A percentile compares a stretch with the other conserved stretches of the same genome.
Evolutionary conservation across 1,140 invertebrate species (phyloP).

Genomic region (Paraescarpia echinospica): DNA sequence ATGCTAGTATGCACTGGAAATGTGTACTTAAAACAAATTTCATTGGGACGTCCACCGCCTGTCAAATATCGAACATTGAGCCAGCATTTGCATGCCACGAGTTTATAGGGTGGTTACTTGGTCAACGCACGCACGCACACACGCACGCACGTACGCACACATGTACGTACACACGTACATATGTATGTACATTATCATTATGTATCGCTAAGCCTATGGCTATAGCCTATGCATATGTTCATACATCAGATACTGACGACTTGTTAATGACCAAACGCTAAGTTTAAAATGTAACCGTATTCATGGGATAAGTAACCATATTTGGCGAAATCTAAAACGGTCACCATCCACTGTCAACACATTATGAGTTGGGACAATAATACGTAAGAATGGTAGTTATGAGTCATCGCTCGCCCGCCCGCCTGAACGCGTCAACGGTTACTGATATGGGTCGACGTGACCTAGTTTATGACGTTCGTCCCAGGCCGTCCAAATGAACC

Average conservation of each 20-base stretch:
- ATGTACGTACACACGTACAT: too few relatives aligned
- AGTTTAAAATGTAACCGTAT: background rate
- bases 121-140: too few relatives aligned
- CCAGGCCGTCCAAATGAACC: background rate
- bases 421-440: background rate
- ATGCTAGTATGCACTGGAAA: too few relatives aligned
- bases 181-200: too few relatives aligned
- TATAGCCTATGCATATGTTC: too few relatives aligned
- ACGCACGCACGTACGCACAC: too few relatives aligned
- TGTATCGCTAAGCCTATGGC: too few relatives aligned
- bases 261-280: background rate
- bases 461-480: background rate
- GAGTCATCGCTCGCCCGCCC: background rate
- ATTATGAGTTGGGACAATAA: background rate
- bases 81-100: too few relatives aligned
- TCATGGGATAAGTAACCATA: background rate
- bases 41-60: too few relatives aligned
- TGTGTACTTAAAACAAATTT: too few relatives aligned
- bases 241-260: background rate
- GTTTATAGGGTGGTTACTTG: too few relatives aligned
- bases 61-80: too few relatives aligned
- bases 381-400: background rate
- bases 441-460: background rate
- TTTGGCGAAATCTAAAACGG: background rate
- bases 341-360: background rate